Conservation (phyloP, 2,797 vertebrate genomes). For the Todus mexicanus region DNA sequence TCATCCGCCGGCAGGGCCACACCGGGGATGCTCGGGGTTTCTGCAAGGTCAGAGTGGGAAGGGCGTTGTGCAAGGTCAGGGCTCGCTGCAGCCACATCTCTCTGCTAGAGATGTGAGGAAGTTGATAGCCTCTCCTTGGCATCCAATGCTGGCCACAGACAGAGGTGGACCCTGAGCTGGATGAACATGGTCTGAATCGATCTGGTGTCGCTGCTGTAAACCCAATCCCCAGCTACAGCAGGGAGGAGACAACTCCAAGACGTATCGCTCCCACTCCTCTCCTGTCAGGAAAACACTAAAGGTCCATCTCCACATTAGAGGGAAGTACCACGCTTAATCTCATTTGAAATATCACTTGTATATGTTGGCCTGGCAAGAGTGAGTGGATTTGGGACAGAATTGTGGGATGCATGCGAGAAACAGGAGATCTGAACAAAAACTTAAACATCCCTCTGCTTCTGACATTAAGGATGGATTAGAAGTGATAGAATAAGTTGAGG, state of each 20-base stretch:
- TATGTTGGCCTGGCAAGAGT: fast-evolving
- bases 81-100: fast-evolving
- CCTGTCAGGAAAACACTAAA: background rate
- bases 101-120: fast-evolving
- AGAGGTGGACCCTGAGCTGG: background rate
- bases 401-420: background rate
- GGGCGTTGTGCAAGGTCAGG: background rate
- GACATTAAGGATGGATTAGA: background rate
- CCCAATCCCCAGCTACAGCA: background rate
- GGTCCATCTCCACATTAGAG: background rate
- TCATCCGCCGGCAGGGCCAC: background rate
- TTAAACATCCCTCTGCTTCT: background rate
- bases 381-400: background rate
- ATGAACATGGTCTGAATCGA: fast-evolving
- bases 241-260: background rate
- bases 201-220: background rate
- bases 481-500: background rate
- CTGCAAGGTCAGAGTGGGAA: background rate
- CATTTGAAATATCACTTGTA: background rate
- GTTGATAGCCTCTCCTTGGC: fast-evolving
- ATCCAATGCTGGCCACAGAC: fast-evolving
- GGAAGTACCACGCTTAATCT: background rate
- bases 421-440: background rate
- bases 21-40: background rate
- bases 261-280: fast-evolving